phyloP scores from a whole-genome alignment of 2,113 vertebrate species.

The Irena cyanogastra region DNA sequence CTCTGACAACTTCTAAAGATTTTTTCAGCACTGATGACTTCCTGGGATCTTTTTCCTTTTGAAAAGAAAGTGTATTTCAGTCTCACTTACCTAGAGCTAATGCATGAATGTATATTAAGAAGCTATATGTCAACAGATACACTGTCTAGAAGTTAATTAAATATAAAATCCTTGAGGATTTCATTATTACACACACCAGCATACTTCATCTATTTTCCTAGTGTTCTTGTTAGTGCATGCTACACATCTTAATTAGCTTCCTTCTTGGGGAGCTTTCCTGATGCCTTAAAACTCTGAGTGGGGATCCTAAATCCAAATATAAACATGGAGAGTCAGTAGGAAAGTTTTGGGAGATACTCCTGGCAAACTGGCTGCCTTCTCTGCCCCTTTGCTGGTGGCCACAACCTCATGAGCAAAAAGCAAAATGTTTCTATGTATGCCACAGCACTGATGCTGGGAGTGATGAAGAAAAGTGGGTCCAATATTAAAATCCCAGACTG shows the following conservation, averaged over 20 bases:
- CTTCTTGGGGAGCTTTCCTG: background rate
- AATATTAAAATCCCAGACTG: background rate
- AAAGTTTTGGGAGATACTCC: background rate
- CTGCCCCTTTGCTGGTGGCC: background rate
- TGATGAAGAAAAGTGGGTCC: background rate
- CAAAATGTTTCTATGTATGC: background rate
- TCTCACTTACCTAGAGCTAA: background rate
- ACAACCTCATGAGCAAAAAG: background rate
- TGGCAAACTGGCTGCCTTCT: background rate
- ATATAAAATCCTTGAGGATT: background rate
- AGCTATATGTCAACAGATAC: background rate
- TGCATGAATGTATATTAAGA: background rate
- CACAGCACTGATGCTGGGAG: background rate
- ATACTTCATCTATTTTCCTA: background rate
- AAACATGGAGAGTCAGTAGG: background rate
- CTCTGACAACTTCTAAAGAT: slow-evolving; percentile 9
- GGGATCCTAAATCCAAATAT: background rate
- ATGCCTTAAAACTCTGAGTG: background rate
- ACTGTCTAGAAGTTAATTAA: slow-evolving; percentile 11
- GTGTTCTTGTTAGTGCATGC: background rate
- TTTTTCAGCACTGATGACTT: background rate
- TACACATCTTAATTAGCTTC: background rate
- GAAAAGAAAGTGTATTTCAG: background rate
- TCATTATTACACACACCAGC: background rate
- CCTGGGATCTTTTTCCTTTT: background rate